Evolutionary conservation across 2,888 invertebrate species (phyloP).

Genomic region (Dermolepida albohirtum): DNA sequence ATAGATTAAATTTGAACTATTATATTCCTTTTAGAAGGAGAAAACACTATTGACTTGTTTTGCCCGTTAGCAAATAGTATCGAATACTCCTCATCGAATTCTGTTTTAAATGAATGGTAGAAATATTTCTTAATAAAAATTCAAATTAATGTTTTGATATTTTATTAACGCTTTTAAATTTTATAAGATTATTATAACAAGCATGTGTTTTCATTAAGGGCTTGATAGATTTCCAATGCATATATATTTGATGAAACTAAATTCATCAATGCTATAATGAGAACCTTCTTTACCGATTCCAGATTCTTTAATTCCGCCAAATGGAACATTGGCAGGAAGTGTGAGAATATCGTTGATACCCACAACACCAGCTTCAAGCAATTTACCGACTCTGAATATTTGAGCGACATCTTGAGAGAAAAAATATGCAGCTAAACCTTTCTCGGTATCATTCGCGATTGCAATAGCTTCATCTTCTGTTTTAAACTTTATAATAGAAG

Average conservation of each 20-base stretch:
- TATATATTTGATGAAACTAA: conserved; percentile 89
- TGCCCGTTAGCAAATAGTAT: too few relatives aligned
- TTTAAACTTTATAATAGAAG: conserved; percentile 85
- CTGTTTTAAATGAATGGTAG: too few relatives aligned
- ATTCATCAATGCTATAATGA: conserved; percentile 92
- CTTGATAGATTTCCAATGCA: conserved; percentile 77
- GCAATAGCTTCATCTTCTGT: conserved; percentile 88
- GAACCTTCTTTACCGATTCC: conserved; percentile 96
- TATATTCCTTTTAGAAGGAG: too few relatives aligned
- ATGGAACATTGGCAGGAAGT: conserved; percentile 92
- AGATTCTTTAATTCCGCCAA: conserved; percentile 98
- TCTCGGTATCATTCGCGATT: conserved; percentile 84
- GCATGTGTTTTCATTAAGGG: too few relatives aligned
- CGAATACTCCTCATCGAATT: too few relatives aligned
- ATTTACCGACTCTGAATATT: conserved; percentile 87
- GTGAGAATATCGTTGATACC: conserved; percentile 96
- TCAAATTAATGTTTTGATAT: too few relatives aligned
- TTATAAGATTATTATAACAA: too few relatives aligned
- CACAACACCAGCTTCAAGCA: conserved; percentile 94
- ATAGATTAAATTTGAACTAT: too few relatives aligned
- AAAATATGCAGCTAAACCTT: conserved; percentile 95
- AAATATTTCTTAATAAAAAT: too few relatives aligned
- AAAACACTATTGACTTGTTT: too few relatives aligned
- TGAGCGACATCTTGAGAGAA: conserved; percentile 91
- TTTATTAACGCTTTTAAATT: too few relatives aligned